Conservation (phyloP, 2,113 vertebrate species). For the Apodemus sylvaticus region DNA sequence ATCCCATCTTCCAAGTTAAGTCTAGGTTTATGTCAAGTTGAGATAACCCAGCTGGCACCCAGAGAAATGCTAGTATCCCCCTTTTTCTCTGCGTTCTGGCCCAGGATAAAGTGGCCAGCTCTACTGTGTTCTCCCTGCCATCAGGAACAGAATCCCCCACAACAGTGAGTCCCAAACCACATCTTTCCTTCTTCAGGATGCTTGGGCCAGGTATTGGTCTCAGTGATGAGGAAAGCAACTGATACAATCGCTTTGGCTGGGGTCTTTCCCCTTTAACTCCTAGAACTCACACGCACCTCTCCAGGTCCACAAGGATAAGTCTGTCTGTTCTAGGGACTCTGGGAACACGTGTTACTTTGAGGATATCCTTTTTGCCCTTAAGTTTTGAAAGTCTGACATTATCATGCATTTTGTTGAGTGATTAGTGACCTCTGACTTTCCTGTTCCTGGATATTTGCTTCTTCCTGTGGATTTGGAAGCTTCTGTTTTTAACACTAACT, state of each 20-base stretch:
- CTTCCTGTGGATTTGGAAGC: not conserved
- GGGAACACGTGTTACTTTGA: not conserved
- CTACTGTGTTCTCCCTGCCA: not conserved
- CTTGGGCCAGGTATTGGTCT: not conserved
- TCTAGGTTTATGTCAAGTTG: not conserved
- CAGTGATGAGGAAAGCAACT: no score
- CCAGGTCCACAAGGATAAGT: not conserved
- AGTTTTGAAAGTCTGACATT: not conserved
- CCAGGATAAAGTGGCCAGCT: not conserved
- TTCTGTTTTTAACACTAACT: not conserved
- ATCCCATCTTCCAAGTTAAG: not conserved
- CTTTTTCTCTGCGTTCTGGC: not conserved
- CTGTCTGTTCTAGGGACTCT: not conserved
- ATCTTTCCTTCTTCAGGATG: not conserved
- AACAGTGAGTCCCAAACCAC: not conserved
- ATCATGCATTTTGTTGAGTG: not conserved
- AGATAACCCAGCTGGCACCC: not conserved
- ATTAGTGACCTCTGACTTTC: not conserved
- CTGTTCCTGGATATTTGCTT: not conserved
- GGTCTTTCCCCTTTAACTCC: not conserved
- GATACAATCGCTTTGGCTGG: not conserved
- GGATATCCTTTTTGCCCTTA: not conserved
- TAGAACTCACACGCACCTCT: not conserved
- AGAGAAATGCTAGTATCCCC: not conserved
- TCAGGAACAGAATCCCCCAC: not conserved